Conservation (phyloP, 2,113 vertebrate species). For the Seriola quinqueradiata region DNA sequence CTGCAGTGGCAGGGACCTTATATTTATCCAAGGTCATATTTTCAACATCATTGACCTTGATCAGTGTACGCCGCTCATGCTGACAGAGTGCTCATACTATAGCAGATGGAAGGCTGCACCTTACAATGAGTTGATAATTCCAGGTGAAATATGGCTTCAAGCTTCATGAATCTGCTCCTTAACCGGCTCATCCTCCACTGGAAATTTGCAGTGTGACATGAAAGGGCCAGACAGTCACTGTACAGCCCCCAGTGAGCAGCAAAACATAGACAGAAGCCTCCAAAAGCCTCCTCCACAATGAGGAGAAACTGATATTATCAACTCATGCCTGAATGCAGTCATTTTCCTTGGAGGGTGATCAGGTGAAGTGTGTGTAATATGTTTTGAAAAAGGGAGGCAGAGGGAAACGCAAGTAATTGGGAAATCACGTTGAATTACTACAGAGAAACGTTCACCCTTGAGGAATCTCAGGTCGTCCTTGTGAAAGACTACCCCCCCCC, state of each 20-base stretch:
- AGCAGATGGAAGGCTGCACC: constrained; percentile 31
- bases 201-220: constrained; percentile 24
- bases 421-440: constrained; percentile 72
- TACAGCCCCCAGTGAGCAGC: constrained; percentile 29
- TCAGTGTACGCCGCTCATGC: constrained; percentile 33
- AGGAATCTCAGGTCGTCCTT: constrained; percentile 83
- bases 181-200: constrained; percentile 16
- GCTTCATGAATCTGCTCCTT: constrained; percentile 48
- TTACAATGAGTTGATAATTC: constrained; percentile 9
- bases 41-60: constrained; percentile 63
- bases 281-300: constrained; percentile 28
- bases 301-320: constrained; percentile 21
- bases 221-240: constrained; percentile 20
- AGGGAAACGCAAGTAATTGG: constrained; percentile 38
- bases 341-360: constrained; percentile 52
- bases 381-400: constrained; percentile 20
- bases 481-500: constrained; percentile 61
- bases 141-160: constrained; percentile 46
- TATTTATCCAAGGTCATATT: constrained; percentile 69
- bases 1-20: constrained; percentile 24
- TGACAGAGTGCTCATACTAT: constrained; percentile 7
- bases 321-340: constrained; percentile 29
- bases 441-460: constrained; percentile 77
- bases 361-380: constrained; percentile 53
- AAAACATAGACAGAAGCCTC: constrained; percentile 29